These are phyloP conservation scores for Malurus leucopterus DNA, from an alignment of 2,797 vertebrate genomes.

Conservation along the genomic window DNA sequence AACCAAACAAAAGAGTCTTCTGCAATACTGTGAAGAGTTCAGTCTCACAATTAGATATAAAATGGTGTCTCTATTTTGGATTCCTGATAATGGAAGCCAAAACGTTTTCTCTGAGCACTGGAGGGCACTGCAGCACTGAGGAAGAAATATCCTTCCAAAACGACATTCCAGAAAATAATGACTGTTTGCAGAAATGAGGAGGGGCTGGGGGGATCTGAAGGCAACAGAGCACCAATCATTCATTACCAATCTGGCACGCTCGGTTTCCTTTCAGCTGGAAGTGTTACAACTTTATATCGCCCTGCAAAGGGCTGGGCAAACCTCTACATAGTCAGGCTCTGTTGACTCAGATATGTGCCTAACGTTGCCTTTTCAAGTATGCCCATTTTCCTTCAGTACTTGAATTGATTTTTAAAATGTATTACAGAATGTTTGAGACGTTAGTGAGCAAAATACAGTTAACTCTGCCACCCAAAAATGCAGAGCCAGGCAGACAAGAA, in stretches of 20 bases:
- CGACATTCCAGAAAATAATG: background rate
- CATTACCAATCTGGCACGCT: background rate
- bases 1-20: background rate
- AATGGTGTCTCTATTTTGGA: conserved; percentile 53
- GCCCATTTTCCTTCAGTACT: background rate
- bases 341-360: background rate
- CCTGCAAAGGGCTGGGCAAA: background rate
- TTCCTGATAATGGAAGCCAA: conserved; percentile 6
- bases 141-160: background rate
- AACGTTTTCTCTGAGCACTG: conserved; percentile 20
- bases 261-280: background rate
- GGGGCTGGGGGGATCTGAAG: background rate
- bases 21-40: background rate
- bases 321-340: background rate
- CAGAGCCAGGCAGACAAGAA: background rate
- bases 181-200: background rate
- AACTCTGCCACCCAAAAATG: background rate
- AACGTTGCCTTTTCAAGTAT: background rate
- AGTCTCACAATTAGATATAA: background rate
- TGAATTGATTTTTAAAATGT: background rate
- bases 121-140: conserved; percentile 62
- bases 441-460: background rate
- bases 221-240: background rate
- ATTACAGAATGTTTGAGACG: background rate
- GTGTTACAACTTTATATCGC: conserved; percentile 7